Percentiles rank a stretch among this genome's conserved stretches.
These are phyloP conservation scores for Mesocentrotus franciscanus DNA, from an alignment of 53 echinoderm and acorn worm species.

Conservation along the genomic window DNA sequence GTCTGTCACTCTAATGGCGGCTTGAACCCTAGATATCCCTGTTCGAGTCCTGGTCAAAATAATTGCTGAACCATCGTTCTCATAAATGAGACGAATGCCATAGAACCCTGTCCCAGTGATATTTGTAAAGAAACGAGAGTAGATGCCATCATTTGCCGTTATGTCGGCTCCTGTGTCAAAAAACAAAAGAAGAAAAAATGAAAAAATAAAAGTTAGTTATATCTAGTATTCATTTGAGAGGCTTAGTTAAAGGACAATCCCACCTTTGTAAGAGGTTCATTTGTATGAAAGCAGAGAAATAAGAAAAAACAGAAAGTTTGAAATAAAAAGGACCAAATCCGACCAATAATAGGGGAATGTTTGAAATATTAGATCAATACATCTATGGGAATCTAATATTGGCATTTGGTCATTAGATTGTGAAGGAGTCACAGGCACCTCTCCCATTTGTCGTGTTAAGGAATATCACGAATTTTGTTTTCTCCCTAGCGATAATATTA, in stretches of 20 bases:
- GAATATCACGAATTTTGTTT: too few species aligned
- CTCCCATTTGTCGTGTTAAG: too few species aligned
- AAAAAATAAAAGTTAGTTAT: background rate
- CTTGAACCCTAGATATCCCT: constrained; percentile 19
- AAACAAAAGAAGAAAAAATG: background rate
- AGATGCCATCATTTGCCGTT: constrained; percentile 79
- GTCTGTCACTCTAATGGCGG: background rate
- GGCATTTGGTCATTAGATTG: too few species aligned
- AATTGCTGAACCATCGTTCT: constrained; percentile 71
- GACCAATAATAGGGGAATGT: too few species aligned
- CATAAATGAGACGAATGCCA: constrained; percentile 60
- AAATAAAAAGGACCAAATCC: too few species aligned
- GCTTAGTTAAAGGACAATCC: background rate
- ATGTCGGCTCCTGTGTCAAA: constrained; percentile 71
- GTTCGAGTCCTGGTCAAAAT: constrained; percentile 20
- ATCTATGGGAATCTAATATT: too few species aligned
- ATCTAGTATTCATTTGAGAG: background rate
- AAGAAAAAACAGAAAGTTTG: too few species aligned
- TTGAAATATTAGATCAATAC: too few species aligned
- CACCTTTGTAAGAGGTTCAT: background rate
- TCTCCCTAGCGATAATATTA: too few species aligned
- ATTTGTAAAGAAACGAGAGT: constrained; percentile 72
- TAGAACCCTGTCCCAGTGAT: constrained; percentile 73
- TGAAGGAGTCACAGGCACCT: too few species aligned
- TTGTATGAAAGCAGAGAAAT: too few species aligned